Evolutionary conservation across 2,113 vertebrate genomes (phyloP).

Genomic region (Amazona vittata): DNA sequence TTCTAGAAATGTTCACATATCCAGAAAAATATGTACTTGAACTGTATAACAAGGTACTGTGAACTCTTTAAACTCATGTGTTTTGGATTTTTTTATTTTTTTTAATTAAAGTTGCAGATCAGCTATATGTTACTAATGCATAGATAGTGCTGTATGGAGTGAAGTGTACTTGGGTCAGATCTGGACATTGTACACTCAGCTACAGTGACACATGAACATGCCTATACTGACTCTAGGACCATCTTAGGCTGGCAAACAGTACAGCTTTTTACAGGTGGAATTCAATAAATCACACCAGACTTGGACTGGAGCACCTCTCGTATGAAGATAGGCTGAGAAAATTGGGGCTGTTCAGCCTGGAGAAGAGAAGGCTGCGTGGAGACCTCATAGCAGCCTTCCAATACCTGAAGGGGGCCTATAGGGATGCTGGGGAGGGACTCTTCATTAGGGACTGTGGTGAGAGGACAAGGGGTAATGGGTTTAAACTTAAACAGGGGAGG

Average conservation of each 20-base stretch:
- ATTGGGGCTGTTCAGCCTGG: too few relatives aligned
- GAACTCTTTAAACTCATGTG: background rate
- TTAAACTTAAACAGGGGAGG: too few relatives aligned
- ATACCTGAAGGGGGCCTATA: too few relatives aligned
- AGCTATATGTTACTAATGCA: background rate
- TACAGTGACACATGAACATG: background rate
- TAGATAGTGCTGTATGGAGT: background rate
- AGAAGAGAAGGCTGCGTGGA: too few relatives aligned
- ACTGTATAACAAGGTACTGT: background rate
- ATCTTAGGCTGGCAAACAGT: background rate
- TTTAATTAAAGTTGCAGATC: background rate
- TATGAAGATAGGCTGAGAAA: too few relatives aligned
- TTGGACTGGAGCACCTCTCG: background rate
- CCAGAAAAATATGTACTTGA: background rate
- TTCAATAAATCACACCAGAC: background rate
- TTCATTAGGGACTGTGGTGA: too few relatives aligned
- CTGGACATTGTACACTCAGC: background rate
- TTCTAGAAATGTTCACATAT: background rate
- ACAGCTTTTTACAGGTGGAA: background rate
- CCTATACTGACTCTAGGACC: background rate
- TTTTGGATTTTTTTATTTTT: background rate
- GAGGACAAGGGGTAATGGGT: too few relatives aligned
- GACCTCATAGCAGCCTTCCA: too few relatives aligned
- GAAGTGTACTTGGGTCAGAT: background rate
- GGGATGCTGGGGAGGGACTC: too few relatives aligned